A percentile compares a stretch with the other conserved stretches of the same genome.
phyloP scores from a whole-genome alignment of 2,797 vertebrate genomes.

The Aphelocoma californica region DNA sequence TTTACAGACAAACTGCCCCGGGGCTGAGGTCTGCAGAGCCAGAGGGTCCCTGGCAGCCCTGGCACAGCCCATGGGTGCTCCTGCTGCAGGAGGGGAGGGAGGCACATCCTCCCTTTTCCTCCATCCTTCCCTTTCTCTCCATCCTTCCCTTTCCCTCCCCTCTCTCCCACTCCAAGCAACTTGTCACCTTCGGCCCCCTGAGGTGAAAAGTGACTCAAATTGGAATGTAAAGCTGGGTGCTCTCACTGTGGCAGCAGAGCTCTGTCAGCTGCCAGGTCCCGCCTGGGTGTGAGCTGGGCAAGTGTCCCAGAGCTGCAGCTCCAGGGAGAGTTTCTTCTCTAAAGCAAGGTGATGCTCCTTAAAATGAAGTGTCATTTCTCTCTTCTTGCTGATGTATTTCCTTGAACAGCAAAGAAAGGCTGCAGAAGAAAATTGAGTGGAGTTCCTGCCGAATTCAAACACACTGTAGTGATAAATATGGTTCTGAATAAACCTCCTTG shows the following conservation, averaged over 20 bases:
- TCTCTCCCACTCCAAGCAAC: neutral
- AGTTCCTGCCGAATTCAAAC: constrained; percentile 63
- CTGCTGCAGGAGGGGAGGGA: neutral
- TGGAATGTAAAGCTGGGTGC: neutral
- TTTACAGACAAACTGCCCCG: neutral
- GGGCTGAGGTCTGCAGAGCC: neutral
- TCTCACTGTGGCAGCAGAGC: neutral
- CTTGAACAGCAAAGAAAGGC: constrained; percentile 35
- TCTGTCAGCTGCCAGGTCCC: neutral
- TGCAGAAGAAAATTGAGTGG: constrained; percentile 67
- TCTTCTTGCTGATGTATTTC: constrained; percentile 13
- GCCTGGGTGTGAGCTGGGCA: neutral
- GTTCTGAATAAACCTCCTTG: constrained; percentile 66
- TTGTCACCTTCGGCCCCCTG: neutral
- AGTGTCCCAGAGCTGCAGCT: neutral
- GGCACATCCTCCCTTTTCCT: neutral
- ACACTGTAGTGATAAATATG: constrained; percentile 73
- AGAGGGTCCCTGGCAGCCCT: neutral
- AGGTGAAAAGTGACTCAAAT: neutral
- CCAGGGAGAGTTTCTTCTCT: neutral
- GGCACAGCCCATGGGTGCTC: accelerated
- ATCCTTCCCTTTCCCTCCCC: neutral
- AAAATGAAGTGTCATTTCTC: constrained; percentile 42
- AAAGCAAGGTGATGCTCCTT: constrained; percentile 16
- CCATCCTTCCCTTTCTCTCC: neutral